These are phyloP conservation scores for Drosophila fuyamai DNA, from an alignment of 1,140 invertebrate species.

Conservation along the genomic window DNA sequence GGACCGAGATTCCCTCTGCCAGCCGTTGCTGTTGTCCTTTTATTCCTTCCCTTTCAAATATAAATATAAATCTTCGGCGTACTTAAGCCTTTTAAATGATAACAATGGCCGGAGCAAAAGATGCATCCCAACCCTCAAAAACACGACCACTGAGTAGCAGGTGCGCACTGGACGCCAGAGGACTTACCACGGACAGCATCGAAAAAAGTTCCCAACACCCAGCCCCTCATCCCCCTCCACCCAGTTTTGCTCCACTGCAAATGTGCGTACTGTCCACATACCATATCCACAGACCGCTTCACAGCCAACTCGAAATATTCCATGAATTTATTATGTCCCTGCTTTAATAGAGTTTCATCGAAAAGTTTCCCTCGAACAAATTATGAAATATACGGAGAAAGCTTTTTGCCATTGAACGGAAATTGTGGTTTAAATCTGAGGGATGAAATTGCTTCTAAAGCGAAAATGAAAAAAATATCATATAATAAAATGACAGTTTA, in stretches of 20 bases:
- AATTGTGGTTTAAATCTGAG: constrained; percentile 20
- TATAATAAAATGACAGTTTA: constrained; percentile 25
- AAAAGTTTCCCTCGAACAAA: constrained; percentile 34
- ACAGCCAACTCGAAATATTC: constrained; percentile 25
- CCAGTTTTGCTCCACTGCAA: background rate
- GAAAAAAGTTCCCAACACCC: background rate
- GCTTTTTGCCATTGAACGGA: constrained; percentile 32
- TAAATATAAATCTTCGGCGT: constrained; percentile 77
- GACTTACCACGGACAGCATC: constrained; percentile 29
- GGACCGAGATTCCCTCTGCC: constrained; percentile 34
- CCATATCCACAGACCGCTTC: background rate
- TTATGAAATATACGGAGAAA: constrained; percentile 29
- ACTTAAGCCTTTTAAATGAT: constrained; percentile 82
- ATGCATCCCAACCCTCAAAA: constrained; percentile 27
- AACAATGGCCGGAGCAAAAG: constrained; percentile 59
- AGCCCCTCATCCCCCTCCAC: no score
- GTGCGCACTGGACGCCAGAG: constrained; percentile 52
- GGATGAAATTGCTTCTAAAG: constrained; percentile 2
- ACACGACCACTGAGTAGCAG: constrained; percentile 56
- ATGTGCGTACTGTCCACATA: constrained; percentile 15
- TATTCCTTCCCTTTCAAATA: constrained; percentile 48
- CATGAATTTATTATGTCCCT: constrained; percentile 49
- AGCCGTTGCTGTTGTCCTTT: background rate
- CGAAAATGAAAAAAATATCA: background rate
- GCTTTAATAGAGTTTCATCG: constrained; percentile 40